Evolutionary conservation across 2,113 vertebrate species (phyloP).

Genomic region (Lepisosteus oculatus): DNA sequence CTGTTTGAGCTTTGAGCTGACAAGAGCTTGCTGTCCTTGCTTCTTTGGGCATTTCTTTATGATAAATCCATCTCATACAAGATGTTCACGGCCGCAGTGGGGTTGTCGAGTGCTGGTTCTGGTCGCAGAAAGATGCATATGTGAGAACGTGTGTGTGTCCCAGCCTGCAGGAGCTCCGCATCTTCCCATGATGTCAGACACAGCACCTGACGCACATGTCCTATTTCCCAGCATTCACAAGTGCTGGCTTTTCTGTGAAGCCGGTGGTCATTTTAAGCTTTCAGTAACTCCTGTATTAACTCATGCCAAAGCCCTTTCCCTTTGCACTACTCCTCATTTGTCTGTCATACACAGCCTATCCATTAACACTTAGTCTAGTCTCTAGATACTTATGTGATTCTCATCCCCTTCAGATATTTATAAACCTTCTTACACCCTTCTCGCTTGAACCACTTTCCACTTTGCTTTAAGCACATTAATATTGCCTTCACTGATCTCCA

Average conservation of each 20-base stretch:
- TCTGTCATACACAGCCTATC: constrained; percentile 28
- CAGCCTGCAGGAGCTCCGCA: no score
- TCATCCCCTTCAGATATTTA: constrained; percentile 36
- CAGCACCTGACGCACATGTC: neutral
- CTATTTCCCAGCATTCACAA: neutral
- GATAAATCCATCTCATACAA: neutral
- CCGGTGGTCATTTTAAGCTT: constrained; percentile 15
- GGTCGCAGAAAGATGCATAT: neutral
- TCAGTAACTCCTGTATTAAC: constrained; percentile 18
- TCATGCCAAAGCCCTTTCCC: constrained; percentile 8
- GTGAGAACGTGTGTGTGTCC: neutral
- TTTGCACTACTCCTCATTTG: constrained; percentile 10
- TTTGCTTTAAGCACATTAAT: constrained; percentile 38
- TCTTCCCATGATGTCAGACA: no score
- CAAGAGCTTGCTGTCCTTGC: constrained; percentile 24
- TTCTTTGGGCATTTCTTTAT: constrained; percentile 24
- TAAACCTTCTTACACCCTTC: constrained; percentile 29
- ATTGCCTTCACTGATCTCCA: constrained; percentile 38
- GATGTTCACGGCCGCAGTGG: constrained; percentile 6
- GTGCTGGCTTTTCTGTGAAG: neutral
- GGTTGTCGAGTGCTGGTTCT: neutral
- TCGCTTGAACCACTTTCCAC: constrained; percentile 26
- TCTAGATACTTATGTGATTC: constrained; percentile 29
- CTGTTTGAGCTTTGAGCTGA: constrained; percentile 6
- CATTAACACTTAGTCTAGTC: constrained; percentile 27